phyloP scores from a whole-genome alignment of 2,113 vertebrate species.

The Aptenodytes patagonicus region DNA sequence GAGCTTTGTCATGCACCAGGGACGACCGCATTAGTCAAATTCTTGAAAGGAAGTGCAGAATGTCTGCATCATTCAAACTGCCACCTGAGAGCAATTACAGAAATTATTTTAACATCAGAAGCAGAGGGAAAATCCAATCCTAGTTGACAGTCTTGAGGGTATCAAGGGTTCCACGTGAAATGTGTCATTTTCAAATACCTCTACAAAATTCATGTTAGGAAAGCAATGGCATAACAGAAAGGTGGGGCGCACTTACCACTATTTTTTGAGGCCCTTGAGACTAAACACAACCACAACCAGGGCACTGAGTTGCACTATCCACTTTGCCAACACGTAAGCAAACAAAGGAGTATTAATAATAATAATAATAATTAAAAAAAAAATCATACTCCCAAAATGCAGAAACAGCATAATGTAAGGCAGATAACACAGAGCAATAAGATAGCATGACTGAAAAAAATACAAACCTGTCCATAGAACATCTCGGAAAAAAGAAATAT shows the following conservation, averaged over 20 bases:
- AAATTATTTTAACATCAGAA: conserved; percentile 45
- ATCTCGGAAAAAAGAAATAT: neutral
- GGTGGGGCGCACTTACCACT: neutral
- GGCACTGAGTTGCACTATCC: neutral
- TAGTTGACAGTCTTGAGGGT: neutral
- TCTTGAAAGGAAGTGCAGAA: conserved; percentile 32
- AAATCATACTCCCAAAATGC: neutral
- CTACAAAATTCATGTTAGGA: neutral
- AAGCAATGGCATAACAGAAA: neutral
- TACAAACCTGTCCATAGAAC: neutral
- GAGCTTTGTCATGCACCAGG: conserved; percentile 42
- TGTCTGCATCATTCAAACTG: conserved; percentile 13
- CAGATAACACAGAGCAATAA: neutral
- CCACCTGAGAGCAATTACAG: conserved; percentile 47
- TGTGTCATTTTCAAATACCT: neutral
- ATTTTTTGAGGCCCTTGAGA: neutral
- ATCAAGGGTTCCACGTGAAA: neutral
- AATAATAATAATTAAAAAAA: neutral
- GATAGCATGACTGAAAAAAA: neutral
- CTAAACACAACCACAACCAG: neutral
- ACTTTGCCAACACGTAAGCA: neutral
- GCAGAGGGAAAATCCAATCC: conserved; percentile 5
- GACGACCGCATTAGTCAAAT: conserved; percentile 36
- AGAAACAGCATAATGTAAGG: neutral
- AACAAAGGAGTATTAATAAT: neutral